Conservation (phyloP, 2,797 vertebrate species). For the Iguana delicatissima region DNA sequence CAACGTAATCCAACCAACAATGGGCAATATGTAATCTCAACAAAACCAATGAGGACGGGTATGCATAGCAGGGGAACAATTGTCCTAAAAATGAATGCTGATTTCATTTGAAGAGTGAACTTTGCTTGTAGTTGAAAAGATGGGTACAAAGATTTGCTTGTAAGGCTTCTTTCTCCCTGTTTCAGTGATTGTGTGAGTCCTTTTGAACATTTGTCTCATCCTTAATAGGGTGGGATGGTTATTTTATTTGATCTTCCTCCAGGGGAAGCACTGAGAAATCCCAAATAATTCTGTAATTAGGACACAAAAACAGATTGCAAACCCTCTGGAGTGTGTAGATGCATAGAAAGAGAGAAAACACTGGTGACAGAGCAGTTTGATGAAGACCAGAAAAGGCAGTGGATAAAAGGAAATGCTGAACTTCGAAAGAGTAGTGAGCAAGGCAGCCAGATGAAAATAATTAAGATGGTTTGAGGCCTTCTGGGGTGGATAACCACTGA, state of each 20-base stretch:
- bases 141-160: background rate
- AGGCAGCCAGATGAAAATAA: constrained; percentile 40
- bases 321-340: constrained; percentile 1
- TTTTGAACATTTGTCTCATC: background rate
- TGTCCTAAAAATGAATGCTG: background rate
- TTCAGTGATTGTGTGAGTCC: background rate
- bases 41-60: background rate
- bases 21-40: background rate
- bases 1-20: background rate
- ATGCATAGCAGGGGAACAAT: too few species aligned
- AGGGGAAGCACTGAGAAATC: constrained; percentile 7
- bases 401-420: background rate
- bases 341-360: background rate
- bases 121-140: background rate
- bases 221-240: background rate
- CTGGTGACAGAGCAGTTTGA: constrained; percentile 13
- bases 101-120: background rate
- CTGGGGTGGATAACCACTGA: background rate
- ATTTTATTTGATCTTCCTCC: constrained; percentile 1
- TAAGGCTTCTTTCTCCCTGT: background rate
- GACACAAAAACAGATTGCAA: background rate
- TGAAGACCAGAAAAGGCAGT: constrained; percentile 26
- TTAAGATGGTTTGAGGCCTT: background rate
- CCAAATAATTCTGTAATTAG: constrained; percentile 21
- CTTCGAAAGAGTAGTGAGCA: background rate